Evolutionary conservation across 2,888 invertebrate genomes (phyloP).

Genomic region (Meloe dianella): DNA sequence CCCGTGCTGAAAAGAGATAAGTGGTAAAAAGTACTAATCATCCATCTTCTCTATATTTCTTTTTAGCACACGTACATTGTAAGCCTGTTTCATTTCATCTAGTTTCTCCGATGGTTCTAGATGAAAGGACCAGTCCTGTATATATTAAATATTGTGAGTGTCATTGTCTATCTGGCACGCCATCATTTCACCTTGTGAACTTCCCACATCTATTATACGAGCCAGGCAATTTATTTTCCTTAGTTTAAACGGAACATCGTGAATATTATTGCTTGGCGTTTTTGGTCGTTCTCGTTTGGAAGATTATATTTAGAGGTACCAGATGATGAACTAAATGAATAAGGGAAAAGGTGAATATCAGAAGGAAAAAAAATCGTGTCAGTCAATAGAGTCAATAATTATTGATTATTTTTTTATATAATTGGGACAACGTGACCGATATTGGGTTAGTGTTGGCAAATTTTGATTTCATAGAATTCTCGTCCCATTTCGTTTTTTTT

Average conservation of each 20-base stretch:
- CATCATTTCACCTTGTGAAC: constrained; percentile 50
- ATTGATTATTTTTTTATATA: not conserved
- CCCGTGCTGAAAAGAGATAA: no score
- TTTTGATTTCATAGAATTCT: not conserved
- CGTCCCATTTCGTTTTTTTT: not conserved
- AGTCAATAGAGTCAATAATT: not conserved
- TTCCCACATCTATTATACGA: constrained; percentile 54
- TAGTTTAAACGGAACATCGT: constrained; percentile 53
- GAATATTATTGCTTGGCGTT: constrained; percentile 50
- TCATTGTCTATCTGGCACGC: constrained; percentile 50
- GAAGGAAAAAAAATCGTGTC: not conserved
- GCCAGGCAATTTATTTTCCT: constrained; percentile 56
- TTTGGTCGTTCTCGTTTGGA: constrained; percentile 32
- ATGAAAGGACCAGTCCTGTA: no score
- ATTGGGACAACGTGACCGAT: not conserved
- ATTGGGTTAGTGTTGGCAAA: not conserved
- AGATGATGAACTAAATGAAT: not conserved
- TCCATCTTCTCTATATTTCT: no score
- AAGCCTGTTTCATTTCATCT: no score
- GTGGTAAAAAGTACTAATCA: no score
- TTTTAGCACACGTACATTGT: no score
- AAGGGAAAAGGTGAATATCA: not conserved
- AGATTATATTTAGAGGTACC: constrained; percentile 24
- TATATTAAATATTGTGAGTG: constrained; percentile 23
- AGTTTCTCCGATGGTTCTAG: no score